Conservation (phyloP, 2,113 vertebrate species). For the Parus major region DNA sequence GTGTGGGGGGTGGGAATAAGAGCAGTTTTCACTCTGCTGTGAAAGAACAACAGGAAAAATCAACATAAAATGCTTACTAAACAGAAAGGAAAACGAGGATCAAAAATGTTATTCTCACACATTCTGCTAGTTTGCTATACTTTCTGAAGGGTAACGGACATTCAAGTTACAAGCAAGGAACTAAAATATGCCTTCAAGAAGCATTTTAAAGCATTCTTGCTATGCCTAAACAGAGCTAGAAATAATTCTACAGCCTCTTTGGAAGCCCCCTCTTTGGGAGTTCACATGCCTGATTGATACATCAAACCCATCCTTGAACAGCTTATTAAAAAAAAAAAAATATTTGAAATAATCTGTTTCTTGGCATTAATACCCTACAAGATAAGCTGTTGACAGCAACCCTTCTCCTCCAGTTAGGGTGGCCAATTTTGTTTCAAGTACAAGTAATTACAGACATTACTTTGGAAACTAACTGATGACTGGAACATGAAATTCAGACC, state of each 20-base stretch:
- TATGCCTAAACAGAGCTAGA: slow-evolving; percentile 24
- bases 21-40: background rate
- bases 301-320: background rate
- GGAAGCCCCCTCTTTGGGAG: background rate
- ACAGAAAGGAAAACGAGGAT: background rate
- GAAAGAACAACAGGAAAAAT: background rate
- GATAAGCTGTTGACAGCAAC: background rate
- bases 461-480: slow-evolving; percentile 25
- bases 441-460: background rate
- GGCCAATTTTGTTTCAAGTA: slow-evolving; percentile 8
- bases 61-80: background rate
- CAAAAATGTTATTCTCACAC: background rate
- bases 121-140: background rate
- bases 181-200: slow-evolving; percentile 11
- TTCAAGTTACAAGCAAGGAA: slow-evolving; percentile 25
- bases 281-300: background rate
- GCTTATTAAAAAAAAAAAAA: background rate
- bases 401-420: background rate
- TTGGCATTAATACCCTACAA: background rate
- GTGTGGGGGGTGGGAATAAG: background rate
- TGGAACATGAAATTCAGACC: slow-evolving; percentile 16
- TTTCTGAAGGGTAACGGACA: background rate
- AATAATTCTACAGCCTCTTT: background rate
- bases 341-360: background rate
- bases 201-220: background rate